Percentiles rank a stretch among this genome's conserved stretches.
Evolutionary conservation across 2,888 invertebrate species (phyloP).

Genomic region (Teleiodes luculella): DNA sequence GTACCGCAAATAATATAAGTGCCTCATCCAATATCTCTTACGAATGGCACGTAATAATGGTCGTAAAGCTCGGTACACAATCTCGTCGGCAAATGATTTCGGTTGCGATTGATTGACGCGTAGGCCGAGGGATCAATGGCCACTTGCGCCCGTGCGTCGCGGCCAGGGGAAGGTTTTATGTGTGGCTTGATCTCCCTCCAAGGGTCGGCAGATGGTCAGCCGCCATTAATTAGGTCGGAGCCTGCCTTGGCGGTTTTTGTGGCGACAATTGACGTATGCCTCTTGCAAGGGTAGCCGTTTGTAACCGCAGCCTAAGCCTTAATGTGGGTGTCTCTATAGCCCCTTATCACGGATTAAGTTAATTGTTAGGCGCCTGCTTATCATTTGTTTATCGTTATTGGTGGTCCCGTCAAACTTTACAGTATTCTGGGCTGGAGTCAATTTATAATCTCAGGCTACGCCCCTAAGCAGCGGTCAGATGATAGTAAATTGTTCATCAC

Average conservation of each 20-base stretch:
- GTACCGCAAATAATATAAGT: neutral
- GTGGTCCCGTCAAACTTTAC: too few species aligned
- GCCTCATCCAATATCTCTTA: neutral
- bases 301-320: constrained; percentile 16
- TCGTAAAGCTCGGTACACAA: constrained; percentile 5
- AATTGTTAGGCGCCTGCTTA: neutral
- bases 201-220: constrained; percentile 30
- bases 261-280: constrained; percentile 41
- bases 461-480: too few species aligned
- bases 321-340: constrained; percentile 13
- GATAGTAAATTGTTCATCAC: too few species aligned
- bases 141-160: constrained; percentile 46
- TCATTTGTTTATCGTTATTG: too few species aligned
- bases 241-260: constrained; percentile 41
- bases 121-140: constrained; percentile 41
- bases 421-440: too few species aligned
- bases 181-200: constrained; percentile 61
- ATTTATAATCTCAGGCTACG: too few species aligned
- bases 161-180: constrained; percentile 66
- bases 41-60: neutral
- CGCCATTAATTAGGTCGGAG: constrained; percentile 44
- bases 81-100: constrained; percentile 6
- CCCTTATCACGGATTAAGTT: constrained; percentile 10
- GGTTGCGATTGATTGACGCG: constrained; percentile 11
- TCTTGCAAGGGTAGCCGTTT: constrained; percentile 21